Conservation (phyloP, 2,113 vertebrate genomes). For the Circaetus gallicus region DNA sequence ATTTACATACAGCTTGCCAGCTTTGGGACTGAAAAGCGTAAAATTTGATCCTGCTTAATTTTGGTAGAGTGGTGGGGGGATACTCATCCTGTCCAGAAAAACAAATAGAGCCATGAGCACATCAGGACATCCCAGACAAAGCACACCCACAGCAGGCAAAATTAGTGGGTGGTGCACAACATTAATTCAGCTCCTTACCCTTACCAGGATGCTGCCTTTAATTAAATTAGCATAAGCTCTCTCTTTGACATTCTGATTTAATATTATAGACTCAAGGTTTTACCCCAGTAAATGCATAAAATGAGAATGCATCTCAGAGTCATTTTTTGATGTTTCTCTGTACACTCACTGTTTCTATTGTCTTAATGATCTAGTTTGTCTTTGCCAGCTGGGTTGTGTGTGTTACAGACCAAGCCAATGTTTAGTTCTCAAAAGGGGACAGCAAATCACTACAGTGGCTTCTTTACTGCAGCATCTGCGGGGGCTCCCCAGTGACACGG, state of each 20-base stretch:
- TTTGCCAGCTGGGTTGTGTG: not conserved
- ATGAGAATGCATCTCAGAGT: not conserved
- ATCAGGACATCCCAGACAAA: not conserved
- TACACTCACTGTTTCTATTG: not conserved
- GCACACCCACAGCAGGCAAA: not conserved
- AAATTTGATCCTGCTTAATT: not conserved
- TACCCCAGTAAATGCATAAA: conserved; percentile 14
- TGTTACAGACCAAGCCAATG: not conserved
- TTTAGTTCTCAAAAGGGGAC: not conserved
- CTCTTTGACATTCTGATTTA: conserved; percentile 35
- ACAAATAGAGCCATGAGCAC: not conserved
- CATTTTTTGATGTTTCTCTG: not conserved
- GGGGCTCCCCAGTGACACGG: not conserved
- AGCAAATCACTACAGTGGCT: not conserved
- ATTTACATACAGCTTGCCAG: not conserved
- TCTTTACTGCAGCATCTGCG: not conserved
- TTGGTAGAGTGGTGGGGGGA: not conserved
- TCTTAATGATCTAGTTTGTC: not conserved
- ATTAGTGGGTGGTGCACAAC: not conserved
- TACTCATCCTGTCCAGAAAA: not conserved
- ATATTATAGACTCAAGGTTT: not conserved
- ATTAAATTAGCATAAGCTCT: conserved; percentile 61
- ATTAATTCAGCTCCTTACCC: conserved; percentile 14
- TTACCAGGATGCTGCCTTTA: conserved; percentile 30
- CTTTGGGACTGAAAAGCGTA: not conserved